Evolutionary conservation across 2,113 vertebrate species (phyloP), one percentile per base, ranked within the genome.

Genomic region (Hyla sarda): DNA sequence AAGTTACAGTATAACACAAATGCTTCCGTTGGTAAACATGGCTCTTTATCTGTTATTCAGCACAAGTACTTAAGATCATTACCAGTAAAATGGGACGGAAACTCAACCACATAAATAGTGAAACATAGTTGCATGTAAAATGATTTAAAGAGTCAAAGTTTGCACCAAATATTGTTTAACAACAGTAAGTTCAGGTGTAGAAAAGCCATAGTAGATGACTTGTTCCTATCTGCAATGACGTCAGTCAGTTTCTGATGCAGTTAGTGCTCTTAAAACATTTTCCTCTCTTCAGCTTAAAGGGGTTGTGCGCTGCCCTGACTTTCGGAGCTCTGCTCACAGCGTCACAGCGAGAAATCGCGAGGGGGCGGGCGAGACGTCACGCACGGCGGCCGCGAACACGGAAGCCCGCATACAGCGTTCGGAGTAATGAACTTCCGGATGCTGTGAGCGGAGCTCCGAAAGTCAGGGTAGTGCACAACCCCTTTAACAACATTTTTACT

Each of bases 181-280:
- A 76, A 50, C n/a, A 50, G n/a, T 48, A 52, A 76, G 17, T 30
- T 14, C 12, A 48, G 12, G 72, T 48, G 25, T 2, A 48, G 23
- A 16, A 52, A 76, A 50, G 5, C 74, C 30, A 23, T 56, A 54
- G 28, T 77, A 34, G 17, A 60, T 34, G 54, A 67, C 23, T 50
- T 32, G 9, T 19, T 45, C 58, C 16, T 50, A 62, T 8, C 58
- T n/a, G n/a, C n/a, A n/a, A n/a, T n/a, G n/a, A n/a, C 60, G 75
- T 37, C 52, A 75, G 54, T 65, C 54, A 65, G 28, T 75, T 74
- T 41, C n/a, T 50, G 56, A 65, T 50, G 14, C 37, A 48, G 37
- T 45, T n/a, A 47, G 74, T 84, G 71, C 23, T 60, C n/a, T 75
- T 73, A 84, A 84, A 62, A 73, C n/a, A 45, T 48, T 84, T 84